Evolutionary conservation across 2,113 vertebrate genomes (phyloP).

Genomic region (Phyllopteryx taeniolatus): DNA sequence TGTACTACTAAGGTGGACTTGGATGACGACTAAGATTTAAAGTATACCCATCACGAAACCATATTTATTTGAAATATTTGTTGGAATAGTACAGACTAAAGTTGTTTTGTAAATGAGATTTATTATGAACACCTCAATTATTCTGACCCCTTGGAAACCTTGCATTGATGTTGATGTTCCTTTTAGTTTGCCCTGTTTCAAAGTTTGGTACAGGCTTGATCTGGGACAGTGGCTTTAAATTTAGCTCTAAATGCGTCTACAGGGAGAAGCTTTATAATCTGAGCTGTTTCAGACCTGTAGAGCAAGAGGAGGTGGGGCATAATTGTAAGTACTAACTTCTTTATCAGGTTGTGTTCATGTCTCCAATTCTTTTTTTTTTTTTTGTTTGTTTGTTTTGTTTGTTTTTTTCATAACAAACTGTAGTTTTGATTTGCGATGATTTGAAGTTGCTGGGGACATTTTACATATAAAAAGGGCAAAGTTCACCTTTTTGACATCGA

Average conservation of each 20-base stretch:
- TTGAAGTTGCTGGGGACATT: not conserved
- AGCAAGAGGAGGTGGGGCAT: constrained; percentile 30
- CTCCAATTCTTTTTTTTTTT: not conserved
- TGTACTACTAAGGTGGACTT: not conserved
- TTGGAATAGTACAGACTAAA: not conserved
- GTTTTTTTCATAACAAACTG: not conserved
- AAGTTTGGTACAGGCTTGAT: constrained; percentile 60
- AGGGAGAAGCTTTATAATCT: constrained; percentile 66
- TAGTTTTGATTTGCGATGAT: not conserved
- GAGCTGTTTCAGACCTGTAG: constrained; percentile 50
- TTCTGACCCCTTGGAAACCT: not conserved
- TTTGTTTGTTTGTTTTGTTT: not conserved
- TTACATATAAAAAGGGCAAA: not conserved
- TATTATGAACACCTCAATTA: not conserved
- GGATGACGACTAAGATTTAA: not conserved
- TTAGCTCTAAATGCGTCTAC: constrained; percentile 68
- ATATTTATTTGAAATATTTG: not conserved
- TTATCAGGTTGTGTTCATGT: not conserved
- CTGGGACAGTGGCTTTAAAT: constrained; percentile 74
- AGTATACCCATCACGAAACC: not conserved
- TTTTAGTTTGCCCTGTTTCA: constrained; percentile 53
- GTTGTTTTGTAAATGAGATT: not conserved
- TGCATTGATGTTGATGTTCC: constrained; percentile 23
- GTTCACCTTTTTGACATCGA: not conserved
- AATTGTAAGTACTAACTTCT: constrained; percentile 18